phyloP scores from a whole-genome alignment of 1,140 invertebrate genomes.

The Rhagoletis zephyria region DNA sequence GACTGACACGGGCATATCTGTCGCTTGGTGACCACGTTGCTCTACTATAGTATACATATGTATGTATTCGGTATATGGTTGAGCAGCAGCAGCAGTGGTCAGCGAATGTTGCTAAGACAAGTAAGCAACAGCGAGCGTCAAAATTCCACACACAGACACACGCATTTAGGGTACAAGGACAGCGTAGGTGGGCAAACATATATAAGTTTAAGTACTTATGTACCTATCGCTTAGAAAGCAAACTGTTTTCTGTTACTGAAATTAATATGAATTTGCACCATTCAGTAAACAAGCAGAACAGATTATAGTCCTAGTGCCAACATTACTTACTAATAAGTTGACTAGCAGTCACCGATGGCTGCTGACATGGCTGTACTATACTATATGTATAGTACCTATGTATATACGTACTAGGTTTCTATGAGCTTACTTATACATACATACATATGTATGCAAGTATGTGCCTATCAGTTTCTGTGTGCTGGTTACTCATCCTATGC shows the following conservation, averaged over 20 bases:
- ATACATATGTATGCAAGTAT: too few relatives aligned
- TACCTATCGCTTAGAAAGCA: slow-evolving; percentile 1
- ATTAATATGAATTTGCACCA: slow-evolving; percentile 15
- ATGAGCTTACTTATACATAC: too few relatives aligned
- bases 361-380: not conserved
- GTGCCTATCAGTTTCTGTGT: too few relatives aligned
- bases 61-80: too few relatives aligned
- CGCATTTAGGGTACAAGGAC: too few relatives aligned
- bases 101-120: not conserved
- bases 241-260: slow-evolving; percentile 34
- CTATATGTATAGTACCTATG: not conserved
- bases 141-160: too few relatives aligned
- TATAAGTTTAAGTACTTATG: not conserved
- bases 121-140: too few relatives aligned
- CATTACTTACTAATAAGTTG: not conserved
- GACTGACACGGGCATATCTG: slow-evolving; percentile 37
- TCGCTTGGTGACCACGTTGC: slow-evolving; percentile 22
- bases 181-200: too few relatives aligned
- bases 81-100: not conserved
- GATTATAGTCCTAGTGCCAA: not conserved
- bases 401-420: not conserved
- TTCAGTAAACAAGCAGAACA: too few relatives aligned
- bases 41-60: not conserved
- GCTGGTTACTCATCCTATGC: not conserved
- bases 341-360: not conserved